Evolutionary conservation across 2,797 vertebrate genomes (phyloP), one percentile per base, ranked within the genome.

Genomic region (Mastacembelus armatus): DNA sequence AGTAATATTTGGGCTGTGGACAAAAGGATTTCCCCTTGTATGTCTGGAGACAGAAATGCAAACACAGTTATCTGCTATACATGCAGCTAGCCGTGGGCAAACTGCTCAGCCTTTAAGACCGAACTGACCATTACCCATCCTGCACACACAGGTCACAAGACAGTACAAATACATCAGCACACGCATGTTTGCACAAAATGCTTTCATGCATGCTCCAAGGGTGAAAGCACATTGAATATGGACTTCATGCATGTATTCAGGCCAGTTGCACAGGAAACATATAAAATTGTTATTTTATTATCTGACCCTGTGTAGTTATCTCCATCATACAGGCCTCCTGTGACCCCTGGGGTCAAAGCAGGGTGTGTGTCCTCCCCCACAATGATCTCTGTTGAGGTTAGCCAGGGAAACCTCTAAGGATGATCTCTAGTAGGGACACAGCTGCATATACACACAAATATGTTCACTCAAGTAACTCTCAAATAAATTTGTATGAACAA

Each of bases 281-380:
- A 69, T 66, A 66, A 44, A 81, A 73, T n/a, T 79, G 66, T 66
- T 52, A 59, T 80, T 83, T 73, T 81, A 75, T 85, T 84, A 86
- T 84, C 61, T 78, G 40, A 72, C 67, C 64, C 55, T 76, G 52
- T 77, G 50, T 26, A 24, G 74, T 74, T 91, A 93, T 94, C 93
- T 88, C 73, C 74, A 74, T 88, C 87, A 69, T 55, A 61, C 92
- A 94, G 91, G 74, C 90, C 84, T 86, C 59, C 70, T 60, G 44
- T 89, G 90, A 92, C 85, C 89, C 77, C 22, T n/a, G 54, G 87
- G 89, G 87, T 91, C 89, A 90, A 42, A 48, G 30, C 49, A 50
- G 48, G 50, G 55, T 52, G 42, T 45, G 69, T 21, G 38, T 74
- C 65, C 74, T 74, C 69, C 77, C 81, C 74, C 77, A 77, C 66